A percentile compares a stretch with the other conserved stretches of the same genome.
phyloP scores from a whole-genome alignment of 1,140 invertebrate genomes.

The Aphaenogaster ashmeadi region DNA sequence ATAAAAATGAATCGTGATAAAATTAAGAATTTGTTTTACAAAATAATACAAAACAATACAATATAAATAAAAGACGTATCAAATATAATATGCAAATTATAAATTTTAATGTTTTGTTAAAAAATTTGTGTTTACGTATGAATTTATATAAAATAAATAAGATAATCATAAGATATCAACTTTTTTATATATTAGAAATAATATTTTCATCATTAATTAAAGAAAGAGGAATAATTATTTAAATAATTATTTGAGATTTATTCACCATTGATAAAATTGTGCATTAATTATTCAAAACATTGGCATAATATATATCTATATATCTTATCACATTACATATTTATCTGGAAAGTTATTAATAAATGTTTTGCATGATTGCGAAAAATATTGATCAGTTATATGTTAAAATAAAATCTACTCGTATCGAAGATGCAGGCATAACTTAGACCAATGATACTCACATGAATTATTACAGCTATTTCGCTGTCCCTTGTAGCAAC shows the following conservation, averaged over 20 bases:
- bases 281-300: constrained; percentile 15
- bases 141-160: not conserved
- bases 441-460: constrained; percentile 78
- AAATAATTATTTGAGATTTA: not conserved
- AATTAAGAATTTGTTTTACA: not conserved
- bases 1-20: constrained; percentile 9
- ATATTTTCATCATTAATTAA: not conserved
- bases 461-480: constrained; percentile 94
- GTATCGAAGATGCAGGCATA: not conserved
- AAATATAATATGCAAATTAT: not conserved
- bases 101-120: not conserved
- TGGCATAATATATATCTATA: not conserved
- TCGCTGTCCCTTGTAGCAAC: constrained; percentile 97
- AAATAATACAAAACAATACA: constrained; percentile 2
- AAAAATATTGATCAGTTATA: not conserved
- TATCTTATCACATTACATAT: constrained; percentile 6
- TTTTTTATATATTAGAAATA: not conserved
- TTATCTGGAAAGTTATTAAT: not conserved
- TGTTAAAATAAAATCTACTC: constrained; percentile 36
- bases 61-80: not conserved
- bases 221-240: not conserved
- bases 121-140: not conserved
- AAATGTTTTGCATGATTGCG: not conserved
- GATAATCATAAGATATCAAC: not conserved
- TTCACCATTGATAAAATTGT: not conserved